Evolutionary conservation across 2,113 vertebrate species (phyloP), one percentile per base, ranked within the genome.

Genomic region (Falco punctatus): DNA sequence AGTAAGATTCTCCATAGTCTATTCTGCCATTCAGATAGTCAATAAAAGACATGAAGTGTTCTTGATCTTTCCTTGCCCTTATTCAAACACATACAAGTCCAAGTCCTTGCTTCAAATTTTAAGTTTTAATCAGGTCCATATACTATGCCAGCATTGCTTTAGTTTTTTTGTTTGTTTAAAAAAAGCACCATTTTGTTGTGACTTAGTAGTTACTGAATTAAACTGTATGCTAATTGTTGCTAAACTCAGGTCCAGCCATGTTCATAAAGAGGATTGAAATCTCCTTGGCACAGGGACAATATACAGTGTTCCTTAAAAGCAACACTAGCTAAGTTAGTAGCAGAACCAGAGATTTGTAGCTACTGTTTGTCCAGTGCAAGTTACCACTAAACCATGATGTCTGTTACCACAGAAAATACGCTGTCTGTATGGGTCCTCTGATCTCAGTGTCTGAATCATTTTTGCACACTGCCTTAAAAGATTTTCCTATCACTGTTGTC

Each of bases 371-470:
- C 7, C n/a, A 13, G 40, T 13, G 35, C 51, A 54, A 6, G 10
- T 83, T 78, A 49, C 26, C 57, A 33, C 57, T 8, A 16, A 58
- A 21, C 8, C n/a, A 49, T 3, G 3, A 26, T 38, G 15, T 72
- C 21, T 80, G 18, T 27, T 69, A 44, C 21, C 46, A 40, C 44
- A 73, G 33, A 46, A 81, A 77, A 78, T 11, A 38, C 20, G 3
- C 9, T 18, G 5, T 52, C 19, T 22, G 32, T 32, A 15, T 42
- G 26, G 20, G 10, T 87, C 42, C 27, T 64, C 18, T 6, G 4
- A 9, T 38, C 38, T 30, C 14, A 40, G 46, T 5, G 1, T 70
- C 72, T 40, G 33, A 61, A 44, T 52, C 0, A 0, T 6, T 86
- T 80, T 71, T 59, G 27, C 26, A 16, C 8, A 4, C 15, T 55